Conservation (phyloP, 2,113 vertebrate species). For the Aegithalos caudatus region DNA sequence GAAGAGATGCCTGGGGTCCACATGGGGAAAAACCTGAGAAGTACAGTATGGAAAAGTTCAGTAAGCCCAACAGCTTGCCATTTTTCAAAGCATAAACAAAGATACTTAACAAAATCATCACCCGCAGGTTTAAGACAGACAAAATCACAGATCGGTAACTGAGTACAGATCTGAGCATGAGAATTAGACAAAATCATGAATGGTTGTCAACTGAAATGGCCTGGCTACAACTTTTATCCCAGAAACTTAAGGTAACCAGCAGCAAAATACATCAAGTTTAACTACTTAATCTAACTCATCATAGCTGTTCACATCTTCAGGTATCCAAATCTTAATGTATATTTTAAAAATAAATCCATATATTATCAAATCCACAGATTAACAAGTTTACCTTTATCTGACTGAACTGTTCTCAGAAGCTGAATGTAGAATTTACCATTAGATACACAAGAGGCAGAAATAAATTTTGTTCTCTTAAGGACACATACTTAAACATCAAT, state of each 20-base stretch:
- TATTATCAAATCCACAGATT: not conserved
- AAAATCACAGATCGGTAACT: not conserved
- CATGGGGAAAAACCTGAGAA: not conserved
- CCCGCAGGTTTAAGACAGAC: not conserved
- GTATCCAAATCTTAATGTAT: not conserved
- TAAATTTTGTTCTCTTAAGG: not conserved
- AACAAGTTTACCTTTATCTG: not conserved
- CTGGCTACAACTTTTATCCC: not conserved
- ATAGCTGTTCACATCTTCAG: not conserved
- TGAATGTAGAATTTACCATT: not conserved
- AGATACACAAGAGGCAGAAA: not conserved
- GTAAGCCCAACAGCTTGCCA: not conserved
- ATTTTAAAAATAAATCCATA: not conserved
- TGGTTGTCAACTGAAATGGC: not conserved
- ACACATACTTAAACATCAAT: not conserved
- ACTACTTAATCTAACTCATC: not conserved
- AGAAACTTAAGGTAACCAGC: not conserved
- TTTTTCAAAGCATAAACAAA: not conserved
- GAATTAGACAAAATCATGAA: not conserved
- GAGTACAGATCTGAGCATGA: not conserved
- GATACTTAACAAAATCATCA: not conserved
- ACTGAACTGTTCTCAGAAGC: not conserved
- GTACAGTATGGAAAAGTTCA: not conserved
- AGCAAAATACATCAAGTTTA: not conserved
- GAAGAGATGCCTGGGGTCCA: not conserved